Evolutionary conservation across 2,113 vertebrate species (phyloP), one percentile per base, ranked within the genome.

Genomic region (Heterochromis multidens): DNA sequence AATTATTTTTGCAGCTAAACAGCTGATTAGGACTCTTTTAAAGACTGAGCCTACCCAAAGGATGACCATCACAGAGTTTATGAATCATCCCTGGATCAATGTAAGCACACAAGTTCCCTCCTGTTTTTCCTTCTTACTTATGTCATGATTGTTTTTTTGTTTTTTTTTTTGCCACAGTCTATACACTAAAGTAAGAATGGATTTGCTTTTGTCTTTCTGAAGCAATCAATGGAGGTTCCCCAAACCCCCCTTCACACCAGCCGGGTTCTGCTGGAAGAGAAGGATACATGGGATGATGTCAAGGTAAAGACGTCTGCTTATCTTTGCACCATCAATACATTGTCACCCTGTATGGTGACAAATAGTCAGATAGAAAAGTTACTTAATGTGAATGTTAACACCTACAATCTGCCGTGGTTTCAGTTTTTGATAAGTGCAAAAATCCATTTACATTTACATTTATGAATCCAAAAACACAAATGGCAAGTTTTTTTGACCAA

Each of bases 1-100:
- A n/a, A 56, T 27, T 82, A 2, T 78, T 3, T 82, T 85, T 86
- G 9, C 94, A 99, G 99, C 99, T 13, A 99, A 99, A 93, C 97
- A 98, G 82, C 95, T 99, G 84, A 99, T 99, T 82, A 95, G 97
- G 74, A 97, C 97, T 89, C 96, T 99, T 84, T 96, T 99, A 79
- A 99, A 99, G 91, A 99, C 99, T 0, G 99, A 99, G 85, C 99
- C 99, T 0, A 98, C 97, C 4, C 97, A 99, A 92, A 97, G 98
- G 80, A 99, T 99, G 97, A 98, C 98, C 8, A 99, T 99, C 92
- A 98, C 97, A 0, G 98, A 99, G 93, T 99, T 99, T 81, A 99
- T 99, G 98, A 99, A 99, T 94, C 97, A 99, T 84, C 97, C 97
- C 25, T 99, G 99, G 99, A 99, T 99, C 94, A 99, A 98, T 95